A percentile compares a stretch with the other conserved stretches of the same genome.
These are phyloP conservation scores for Chironomus riparius DNA, from an alignment of 2,888 invertebrate genomes.

Conservation along the genomic window DNA sequence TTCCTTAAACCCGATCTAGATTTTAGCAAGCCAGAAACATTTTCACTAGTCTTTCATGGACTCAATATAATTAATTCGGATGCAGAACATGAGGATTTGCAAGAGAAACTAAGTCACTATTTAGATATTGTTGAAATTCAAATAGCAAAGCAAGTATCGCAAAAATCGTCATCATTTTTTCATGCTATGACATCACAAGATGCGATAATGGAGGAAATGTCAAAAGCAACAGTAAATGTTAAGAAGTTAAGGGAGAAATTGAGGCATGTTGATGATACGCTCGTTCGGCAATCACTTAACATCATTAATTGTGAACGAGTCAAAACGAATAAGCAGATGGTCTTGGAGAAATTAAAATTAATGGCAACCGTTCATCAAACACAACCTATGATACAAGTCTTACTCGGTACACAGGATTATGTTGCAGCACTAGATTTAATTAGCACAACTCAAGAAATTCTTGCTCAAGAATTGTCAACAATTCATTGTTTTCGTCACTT, in stretches of 20 bases:
- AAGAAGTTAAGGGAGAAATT: conserved; percentile 65
- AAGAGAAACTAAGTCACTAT: conserved; percentile 88
- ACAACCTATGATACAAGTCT: conserved; percentile 90
- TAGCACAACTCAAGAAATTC: conserved; percentile 88
- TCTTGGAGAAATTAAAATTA: conserved; percentile 69
- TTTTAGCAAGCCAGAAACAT: conserved; percentile 69
- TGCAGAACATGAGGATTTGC: conserved; percentile 44
- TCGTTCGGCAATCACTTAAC: conserved; percentile 71
- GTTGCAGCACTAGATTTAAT: conserved; percentile 95
- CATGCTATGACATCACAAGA: conserved; percentile 98
- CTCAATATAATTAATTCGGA: conserved; percentile 37
- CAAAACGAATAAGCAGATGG: conserved; percentile 53
- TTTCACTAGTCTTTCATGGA: conserved; percentile 75
- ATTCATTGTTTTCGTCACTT: conserved; percentile 93
- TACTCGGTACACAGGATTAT: conserved; percentile 92
- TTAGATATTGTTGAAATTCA: conserved; percentile 91
- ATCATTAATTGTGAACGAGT: conserved; percentile 62
- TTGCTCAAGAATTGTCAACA: conserved; percentile 81
- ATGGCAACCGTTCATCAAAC: conserved; percentile 97
- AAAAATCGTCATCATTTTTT: conserved; percentile 94
- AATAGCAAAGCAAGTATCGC: conserved; percentile 84
- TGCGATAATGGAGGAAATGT: conserved; percentile 90
- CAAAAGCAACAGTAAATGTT: conserved; percentile 68
- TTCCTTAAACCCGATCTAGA: conserved; percentile 73
- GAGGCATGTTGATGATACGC: conserved; percentile 62